Base-by-base conservation (phyloP, 2,113 vertebrate species). In the Grantiella picta region DNA sequence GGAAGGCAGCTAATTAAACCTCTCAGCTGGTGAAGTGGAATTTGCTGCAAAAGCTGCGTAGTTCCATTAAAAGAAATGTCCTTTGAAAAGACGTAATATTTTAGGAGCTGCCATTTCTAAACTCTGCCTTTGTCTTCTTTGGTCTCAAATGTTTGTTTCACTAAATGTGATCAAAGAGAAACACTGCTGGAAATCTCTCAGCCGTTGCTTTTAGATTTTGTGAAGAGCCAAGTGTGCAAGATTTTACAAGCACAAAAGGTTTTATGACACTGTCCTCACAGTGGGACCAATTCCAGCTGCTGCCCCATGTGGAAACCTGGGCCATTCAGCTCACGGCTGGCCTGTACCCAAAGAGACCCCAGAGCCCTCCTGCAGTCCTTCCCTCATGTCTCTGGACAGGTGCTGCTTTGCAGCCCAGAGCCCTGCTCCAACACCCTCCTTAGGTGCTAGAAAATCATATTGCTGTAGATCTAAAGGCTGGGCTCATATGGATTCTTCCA, bases 311-410 rank as follows among this genome's bases (percentile, higher is more conserved):
- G 7, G 47, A 81, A 56, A 24, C 11, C 49, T 38, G 60, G 17
- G 11, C 50, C 40, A n/a, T n/a, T 64, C 29, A 14, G 31, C 27
- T 28, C 33, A 6, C 0, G 0, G 14, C 36, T 63, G 50, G 29
- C 15, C 47, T 29, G 33, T 22, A 24, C 23, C 23, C n/a, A 28
- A 31, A 22, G 23, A 78, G 33, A 42, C 31, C 12, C 8, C 60
- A 52, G 79, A 24, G 2, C 15, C 25, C 56, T 38, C 16, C 66
- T 86, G 45, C 35, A 29, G 22, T 27, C 75, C 59, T 77, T 36
- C 52, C 33, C 36, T 76, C 0, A 0, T 19, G 27, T 35, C 18
- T 76, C 25, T 59, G 1, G 3, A 16, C 24, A 40, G 28, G 45
- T 70, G 71, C 28, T 60, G 33, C 35, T 87, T 56, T 60, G 52